Percentiles rank a stretch among this genome's conserved stretches.
These are phyloP conservation scores for Micropterix aruncella DNA, from an alignment of 2,888 invertebrate genomes.

Conservation along the genomic window DNA sequence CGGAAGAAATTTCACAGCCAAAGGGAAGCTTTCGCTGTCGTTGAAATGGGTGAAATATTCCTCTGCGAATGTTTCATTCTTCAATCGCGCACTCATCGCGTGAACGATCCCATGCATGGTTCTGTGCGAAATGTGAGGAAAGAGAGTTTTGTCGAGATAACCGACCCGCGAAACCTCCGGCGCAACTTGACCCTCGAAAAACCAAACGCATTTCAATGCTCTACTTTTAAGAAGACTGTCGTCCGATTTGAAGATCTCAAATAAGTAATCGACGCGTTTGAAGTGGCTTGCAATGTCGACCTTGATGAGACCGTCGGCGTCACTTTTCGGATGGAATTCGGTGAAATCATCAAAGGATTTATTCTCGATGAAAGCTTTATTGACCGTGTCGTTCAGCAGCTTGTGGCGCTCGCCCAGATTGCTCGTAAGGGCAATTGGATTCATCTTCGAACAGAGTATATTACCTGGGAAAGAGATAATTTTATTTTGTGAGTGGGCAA, in stretches of 20 bases:
- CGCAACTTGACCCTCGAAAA: neutral
- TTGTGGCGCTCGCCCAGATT: neutral
- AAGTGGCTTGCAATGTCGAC: neutral
- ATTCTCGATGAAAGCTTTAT: neutral
- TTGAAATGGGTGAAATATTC: neutral
- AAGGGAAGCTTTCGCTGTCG: neutral
- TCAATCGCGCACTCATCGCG: neutral
- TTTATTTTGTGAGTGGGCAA: no score
- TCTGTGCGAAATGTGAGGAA: neutral
- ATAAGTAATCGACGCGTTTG: neutral
- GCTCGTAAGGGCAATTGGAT: neutral
- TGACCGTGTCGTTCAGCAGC: neutral
- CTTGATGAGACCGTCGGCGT: neutral
- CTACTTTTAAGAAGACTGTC: neutral
- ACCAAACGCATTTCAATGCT: neutral
- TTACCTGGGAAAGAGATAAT: no score
- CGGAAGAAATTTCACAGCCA: neutral
- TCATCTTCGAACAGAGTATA: no score
- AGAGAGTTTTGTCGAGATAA: neutral
- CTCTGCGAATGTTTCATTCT: neutral
- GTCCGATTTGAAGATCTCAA: neutral
- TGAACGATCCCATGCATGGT: neutral
- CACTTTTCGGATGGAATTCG: neutral
- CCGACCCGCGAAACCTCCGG: neutral
- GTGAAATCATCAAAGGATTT: neutral